phyloP scores from a whole-genome alignment of 2,113 vertebrate species.

The Clarias magur region DNA sequence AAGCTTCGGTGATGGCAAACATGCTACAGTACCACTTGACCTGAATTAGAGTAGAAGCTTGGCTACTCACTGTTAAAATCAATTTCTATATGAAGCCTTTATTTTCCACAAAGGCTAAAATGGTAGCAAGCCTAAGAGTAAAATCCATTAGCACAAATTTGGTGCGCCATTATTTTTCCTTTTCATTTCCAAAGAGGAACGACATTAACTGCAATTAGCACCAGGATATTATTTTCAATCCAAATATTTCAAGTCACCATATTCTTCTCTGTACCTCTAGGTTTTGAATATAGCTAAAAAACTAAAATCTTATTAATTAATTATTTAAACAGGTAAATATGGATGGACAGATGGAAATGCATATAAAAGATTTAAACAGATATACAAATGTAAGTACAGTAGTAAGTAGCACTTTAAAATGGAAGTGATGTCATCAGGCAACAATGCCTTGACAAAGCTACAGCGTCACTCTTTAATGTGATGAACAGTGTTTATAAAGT shows the following conservation, averaged over 20 bases:
- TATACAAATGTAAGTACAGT: not conserved
- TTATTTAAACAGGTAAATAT: not conserved
- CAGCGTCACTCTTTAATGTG: not conserved
- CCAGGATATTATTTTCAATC: not conserved
- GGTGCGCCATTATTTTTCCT: not conserved
- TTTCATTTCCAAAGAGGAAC: not conserved
- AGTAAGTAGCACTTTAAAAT: not conserved
- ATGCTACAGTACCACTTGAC: not conserved
- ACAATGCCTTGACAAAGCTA: not conserved
- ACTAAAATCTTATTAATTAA: not conserved
- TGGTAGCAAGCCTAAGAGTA: not conserved
- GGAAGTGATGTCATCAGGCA: not conserved
- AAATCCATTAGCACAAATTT: slow-evolving; percentile 11
- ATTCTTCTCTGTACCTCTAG: not conserved
- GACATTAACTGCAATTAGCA: slow-evolving; percentile 2
- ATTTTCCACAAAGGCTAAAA: not conserved
- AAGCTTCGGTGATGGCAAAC: not conserved
- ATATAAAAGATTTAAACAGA: not conserved
- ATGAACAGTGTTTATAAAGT: not conserved
- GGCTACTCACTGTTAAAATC: not conserved
- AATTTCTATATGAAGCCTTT: not conserved
- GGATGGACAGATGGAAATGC: not conserved
- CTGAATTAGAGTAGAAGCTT: slow-evolving; percentile 29
- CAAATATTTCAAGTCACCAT: not conserved
- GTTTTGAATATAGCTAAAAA: not conserved